A percentile compares a stretch with the other conserved stretches of the same genome.
Conservation (phyloP, 2,797 vertebrate genomes). For the Hippoglossus hippoglossus region DNA sequence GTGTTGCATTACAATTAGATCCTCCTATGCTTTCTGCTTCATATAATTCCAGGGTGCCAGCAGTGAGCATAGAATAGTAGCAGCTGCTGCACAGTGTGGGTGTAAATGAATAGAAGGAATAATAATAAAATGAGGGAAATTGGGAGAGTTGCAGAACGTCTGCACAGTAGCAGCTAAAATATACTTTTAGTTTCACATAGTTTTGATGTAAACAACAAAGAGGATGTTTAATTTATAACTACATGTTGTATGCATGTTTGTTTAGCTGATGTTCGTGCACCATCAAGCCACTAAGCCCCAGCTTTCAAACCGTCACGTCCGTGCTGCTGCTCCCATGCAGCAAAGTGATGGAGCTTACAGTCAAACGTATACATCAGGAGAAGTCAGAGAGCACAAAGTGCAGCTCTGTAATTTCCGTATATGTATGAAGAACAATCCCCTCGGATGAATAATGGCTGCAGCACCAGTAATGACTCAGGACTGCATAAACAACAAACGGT, state of each 20-base stretch:
- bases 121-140: not conserved
- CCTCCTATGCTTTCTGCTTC: not conserved
- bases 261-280: conserved; percentile 21
- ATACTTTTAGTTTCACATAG: not conserved
- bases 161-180: not conserved
- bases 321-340: conserved; percentile 48
- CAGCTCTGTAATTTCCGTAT: conserved; percentile 51
- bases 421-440: conserved; percentile 47
- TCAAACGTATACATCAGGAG: conserved; percentile 56
- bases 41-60: conserved; percentile 5
- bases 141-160: not conserved
- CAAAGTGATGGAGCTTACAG: conserved; percentile 47
- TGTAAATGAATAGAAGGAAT: conserved; percentile 1
- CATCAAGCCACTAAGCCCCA: conserved; percentile 19
- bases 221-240: not conserved
- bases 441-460: conserved; percentile 60
- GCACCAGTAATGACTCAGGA: conserved; percentile 63
- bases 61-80: conserved; percentile 5
- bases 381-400: conserved; percentile 63
- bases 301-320: conserved; percentile 39
- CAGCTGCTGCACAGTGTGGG: not conserved
- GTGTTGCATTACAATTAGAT: not conserved
- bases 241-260: not conserved
- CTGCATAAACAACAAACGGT: conserved; percentile 50
- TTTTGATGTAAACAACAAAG: not conserved